phyloP scores from a whole-genome alignment of 1,140 invertebrate species.

The Telenomus remus region DNA sequence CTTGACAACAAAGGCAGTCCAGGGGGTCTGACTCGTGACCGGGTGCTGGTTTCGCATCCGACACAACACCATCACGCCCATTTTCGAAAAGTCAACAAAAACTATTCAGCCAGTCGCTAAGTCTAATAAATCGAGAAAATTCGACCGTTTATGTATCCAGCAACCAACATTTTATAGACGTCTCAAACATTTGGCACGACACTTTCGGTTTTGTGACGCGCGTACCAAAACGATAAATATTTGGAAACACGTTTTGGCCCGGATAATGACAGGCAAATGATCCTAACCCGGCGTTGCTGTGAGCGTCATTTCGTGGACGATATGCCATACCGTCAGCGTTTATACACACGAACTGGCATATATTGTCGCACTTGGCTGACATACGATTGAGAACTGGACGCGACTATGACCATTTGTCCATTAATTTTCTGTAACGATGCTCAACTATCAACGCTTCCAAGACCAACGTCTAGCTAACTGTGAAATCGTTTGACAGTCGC shows the following conservation, averaged over 20 bases:
- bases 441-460: constrained; percentile 13
- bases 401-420: constrained; percentile 49
- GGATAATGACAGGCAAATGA: constrained; percentile 38
- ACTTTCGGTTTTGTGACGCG: constrained; percentile 17
- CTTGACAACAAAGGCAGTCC: constrained; percentile 19
- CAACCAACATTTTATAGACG: constrained; percentile 3
- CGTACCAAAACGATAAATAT: constrained; percentile 43
- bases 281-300: constrained; percentile 10
- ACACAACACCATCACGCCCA: constrained; percentile 23
- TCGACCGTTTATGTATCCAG: constrained; percentile 17
- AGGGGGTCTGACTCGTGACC: constrained; percentile 11
- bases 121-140: constrained; percentile 17
- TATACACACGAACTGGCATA: constrained; percentile 36
- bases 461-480: constrained; percentile 42
- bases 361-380: constrained; percentile 13
- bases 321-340: constrained; percentile 36
- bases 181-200: constrained; percentile 18
- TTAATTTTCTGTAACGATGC: constrained; percentile 57
- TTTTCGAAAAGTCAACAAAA: constrained; percentile 33
- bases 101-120: constrained; percentile 1
- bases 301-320: constrained; percentile 27
- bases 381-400: constrained; percentile 25
- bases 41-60: constrained; percentile 17
- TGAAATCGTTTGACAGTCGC: constrained; percentile 52
- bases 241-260: constrained; percentile 40